Conservation (phyloP, 1,140 invertebrate species). For the Lamellibrachia luymesi region DNA sequence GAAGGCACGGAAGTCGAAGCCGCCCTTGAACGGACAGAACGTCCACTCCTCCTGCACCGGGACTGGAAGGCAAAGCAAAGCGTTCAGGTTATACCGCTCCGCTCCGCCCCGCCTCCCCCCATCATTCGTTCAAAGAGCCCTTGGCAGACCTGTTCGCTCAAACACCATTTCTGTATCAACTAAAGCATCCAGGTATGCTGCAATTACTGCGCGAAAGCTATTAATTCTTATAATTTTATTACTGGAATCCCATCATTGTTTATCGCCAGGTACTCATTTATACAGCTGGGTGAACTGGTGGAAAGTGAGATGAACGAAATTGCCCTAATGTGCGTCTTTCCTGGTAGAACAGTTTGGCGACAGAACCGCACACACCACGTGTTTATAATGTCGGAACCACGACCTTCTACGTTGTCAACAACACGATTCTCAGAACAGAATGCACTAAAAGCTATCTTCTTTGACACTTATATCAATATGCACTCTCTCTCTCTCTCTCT, state of each 20-base stretch:
- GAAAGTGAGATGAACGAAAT: too few species aligned
- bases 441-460: neutral
- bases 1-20: slow-evolving; percentile 23
- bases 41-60: slow-evolving; percentile 13
- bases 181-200: too few species aligned
- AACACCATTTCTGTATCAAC: too few species aligned
- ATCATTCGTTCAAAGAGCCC: too few species aligned
- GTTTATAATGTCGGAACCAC: neutral
- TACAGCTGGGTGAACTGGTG: too few species aligned
- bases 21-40: slow-evolving; percentile 26
- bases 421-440: neutral
- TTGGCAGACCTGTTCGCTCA: too few species aligned
- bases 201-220: too few species aligned
- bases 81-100: neutral
- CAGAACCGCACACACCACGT: neutral
- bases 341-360: neutral
- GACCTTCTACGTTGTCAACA: neutral
- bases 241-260: too few species aligned
- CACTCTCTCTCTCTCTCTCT: neutral
- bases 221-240: too few species aligned
- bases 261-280: too few species aligned
- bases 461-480: neutral
- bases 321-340: neutral
- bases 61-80: neutral
- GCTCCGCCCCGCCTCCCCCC: too few species aligned